These are phyloP conservation scores for Drosophila nikananu DNA, from an alignment of 1,140 invertebrate species.

Conservation along the genomic window DNA sequence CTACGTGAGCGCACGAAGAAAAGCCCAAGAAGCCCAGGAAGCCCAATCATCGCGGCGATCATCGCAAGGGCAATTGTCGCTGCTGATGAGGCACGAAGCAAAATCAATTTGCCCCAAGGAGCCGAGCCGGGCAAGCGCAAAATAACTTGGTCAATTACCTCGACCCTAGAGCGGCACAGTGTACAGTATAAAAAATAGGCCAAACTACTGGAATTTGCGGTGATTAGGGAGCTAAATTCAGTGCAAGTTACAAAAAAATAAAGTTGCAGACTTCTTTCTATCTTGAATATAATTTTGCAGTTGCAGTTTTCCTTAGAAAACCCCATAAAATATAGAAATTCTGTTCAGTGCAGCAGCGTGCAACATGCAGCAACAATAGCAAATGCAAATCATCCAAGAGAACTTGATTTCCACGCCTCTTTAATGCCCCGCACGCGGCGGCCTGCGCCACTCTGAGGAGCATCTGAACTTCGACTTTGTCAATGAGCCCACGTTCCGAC, in stretches of 20 bases:
- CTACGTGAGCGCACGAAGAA: constrained; percentile 64
- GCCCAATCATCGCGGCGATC: constrained; percentile 49
- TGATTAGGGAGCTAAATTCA: background rate
- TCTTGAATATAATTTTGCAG: background rate
- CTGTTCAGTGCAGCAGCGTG: constrained; percentile 8
- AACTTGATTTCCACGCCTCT: constrained; percentile 60
- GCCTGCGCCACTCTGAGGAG: constrained; percentile 46
- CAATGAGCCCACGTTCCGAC: constrained; percentile 66
- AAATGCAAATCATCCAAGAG: constrained; percentile 58
- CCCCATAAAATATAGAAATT: background rate
- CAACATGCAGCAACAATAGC: constrained; percentile 16
- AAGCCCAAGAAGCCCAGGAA: constrained; percentile 23
- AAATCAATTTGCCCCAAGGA: constrained; percentile 75
- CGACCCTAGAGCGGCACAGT: constrained; percentile 1
- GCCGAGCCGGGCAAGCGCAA: constrained; percentile 55
- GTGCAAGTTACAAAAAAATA: background rate
- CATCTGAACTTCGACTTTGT: constrained; percentile 70
- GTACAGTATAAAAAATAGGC: background rate
- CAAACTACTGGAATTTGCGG: too few species aligned
- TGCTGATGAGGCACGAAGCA: constrained; percentile 82
- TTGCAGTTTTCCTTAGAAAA: background rate
- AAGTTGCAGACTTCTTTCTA: background rate
- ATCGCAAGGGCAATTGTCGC: constrained; percentile 74
- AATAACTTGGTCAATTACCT: constrained; percentile 78
- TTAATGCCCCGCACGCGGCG: constrained; percentile 68